A percentile compares a stretch with the other conserved stretches of the same genome.
phyloP scores from a whole-genome alignment of 2,113 vertebrate species.

The Enhydra lutris region DNA sequence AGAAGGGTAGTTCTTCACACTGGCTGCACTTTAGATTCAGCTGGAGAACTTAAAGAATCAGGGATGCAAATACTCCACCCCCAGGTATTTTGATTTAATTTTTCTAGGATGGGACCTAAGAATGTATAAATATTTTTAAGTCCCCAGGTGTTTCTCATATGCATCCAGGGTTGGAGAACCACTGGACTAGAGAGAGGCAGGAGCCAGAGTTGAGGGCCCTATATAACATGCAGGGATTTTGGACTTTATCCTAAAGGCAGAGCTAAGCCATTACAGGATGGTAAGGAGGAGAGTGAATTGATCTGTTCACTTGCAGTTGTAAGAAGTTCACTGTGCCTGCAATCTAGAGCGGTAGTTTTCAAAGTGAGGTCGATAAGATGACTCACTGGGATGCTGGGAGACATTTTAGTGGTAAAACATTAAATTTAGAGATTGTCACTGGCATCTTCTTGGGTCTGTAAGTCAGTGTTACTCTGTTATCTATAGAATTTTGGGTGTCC shows the following conservation, averaged over 20 bases:
- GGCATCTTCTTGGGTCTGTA: neutral
- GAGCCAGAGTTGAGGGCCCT: neutral
- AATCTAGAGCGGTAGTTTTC: neutral
- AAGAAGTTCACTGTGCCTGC: neutral
- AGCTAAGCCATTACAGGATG: slow-evolving; percentile 2
- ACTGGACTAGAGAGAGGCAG: neutral
- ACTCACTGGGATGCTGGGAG: neutral
- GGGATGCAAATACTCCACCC: neutral
- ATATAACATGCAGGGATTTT: neutral
- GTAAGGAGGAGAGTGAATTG: neutral
- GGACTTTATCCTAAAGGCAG: neutral
- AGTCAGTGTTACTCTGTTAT: neutral
- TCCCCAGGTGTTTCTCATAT: neutral
- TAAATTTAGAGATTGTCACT: neutral
- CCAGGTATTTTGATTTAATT: slow-evolving; percentile 39
- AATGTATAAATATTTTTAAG: neutral
- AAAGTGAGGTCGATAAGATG: neutral
- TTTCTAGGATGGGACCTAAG: neutral
- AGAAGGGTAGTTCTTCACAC: neutral
- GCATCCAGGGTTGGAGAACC: neutral
- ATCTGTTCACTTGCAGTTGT: neutral
- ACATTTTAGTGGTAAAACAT: neutral
- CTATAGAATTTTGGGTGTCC: neutral
- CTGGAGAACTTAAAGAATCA: neutral
- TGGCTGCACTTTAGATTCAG: slow-evolving; percentile 4